Evolutionary conservation across 2,113 vertebrate species (phyloP), one percentile per base, ranked within the genome.

Genomic region (Otocyon megalotis): DNA sequence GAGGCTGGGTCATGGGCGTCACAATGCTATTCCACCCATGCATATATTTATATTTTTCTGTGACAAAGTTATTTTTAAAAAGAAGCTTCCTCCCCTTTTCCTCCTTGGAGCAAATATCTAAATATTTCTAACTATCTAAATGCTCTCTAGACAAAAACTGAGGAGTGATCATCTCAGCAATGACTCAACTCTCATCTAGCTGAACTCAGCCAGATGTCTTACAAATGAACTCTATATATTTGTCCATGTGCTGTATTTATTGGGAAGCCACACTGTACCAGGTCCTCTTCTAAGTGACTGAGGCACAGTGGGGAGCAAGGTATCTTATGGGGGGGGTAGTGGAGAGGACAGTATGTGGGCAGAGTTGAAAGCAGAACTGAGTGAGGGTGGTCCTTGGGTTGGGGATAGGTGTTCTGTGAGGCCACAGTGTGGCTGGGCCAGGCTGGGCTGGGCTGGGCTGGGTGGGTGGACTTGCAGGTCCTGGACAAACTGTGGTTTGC

Each of bases 71-170:
- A 5, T 15, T 90, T 88, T 76, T 37, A 8, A 54, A 80, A 88
- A 72, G 35, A 90, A 86, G 8, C 13, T 58, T 56, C 28, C 22
- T 48, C 50, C 15, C 8, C 5, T n/a, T 48, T 53, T 9, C 9
- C 17, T 50, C 50, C 32, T 93, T 56, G 32, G 15, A 62, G 81
- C 69, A 94, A 94, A 56, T 74, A 37, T 58, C n/a, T 54, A 89
- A 48, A 72, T 72, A 69, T 96, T 92, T 77, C 37, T 69, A 94
- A 94, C 48, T 74, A 53, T 65, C 43, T 54, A 89, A 35, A 80
- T 54, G 50, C 12, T 54, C 79, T 69, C 20, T 90, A 60, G 88
- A 67, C 48, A 69, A 89, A 92, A 93, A 77, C n/a, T 77, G 14
- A 77, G 58, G n/a, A 35, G 14, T 24, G 10, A 35, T 83, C 5